A percentile compares a stretch with the other conserved stretches of the same genome.
Conservation (phyloP, 2,113 vertebrate species). For the Laterallus jamaicensis region DNA sequence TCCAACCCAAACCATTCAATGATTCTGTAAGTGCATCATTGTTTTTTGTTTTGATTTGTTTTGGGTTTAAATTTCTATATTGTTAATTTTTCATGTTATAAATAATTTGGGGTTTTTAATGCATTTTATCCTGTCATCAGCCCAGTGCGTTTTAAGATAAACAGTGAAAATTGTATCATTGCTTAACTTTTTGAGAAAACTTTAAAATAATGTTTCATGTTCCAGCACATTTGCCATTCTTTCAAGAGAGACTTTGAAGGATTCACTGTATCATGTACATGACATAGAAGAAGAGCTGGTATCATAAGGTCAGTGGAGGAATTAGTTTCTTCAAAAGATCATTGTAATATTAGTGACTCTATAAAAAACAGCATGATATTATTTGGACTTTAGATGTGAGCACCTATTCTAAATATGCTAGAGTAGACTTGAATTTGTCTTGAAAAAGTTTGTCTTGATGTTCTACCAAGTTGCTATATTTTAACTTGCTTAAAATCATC, state of each 20-base stretch:
- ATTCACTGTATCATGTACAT: not conserved
- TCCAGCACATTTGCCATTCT: not conserved
- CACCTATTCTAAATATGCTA: not conserved
- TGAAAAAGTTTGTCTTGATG: not conserved
- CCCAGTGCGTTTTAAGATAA: not conserved
- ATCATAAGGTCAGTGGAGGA: not conserved
- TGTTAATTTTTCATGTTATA: not conserved
- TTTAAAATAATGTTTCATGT: not conserved
- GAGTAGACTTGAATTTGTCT: not conserved
- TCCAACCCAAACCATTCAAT: too few relatives aligned
- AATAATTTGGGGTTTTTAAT: not conserved
- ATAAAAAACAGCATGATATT: not conserved
- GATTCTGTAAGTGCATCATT: not conserved
- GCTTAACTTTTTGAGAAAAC: not conserved
- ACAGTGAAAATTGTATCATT: not conserved
- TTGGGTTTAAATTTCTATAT: not conserved
- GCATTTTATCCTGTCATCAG: not conserved
- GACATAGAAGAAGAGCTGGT: not conserved
- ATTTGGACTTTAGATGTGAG: not conserved
- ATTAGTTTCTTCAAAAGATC: not conserved
- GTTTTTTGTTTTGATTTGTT: rapidly evolving
- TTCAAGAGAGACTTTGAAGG: not conserved
- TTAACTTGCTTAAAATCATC: not conserved
- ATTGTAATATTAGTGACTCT: not conserved
- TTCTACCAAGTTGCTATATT: not conserved